Evolutionary conservation across 1,140 invertebrate genomes (phyloP), one percentile per base, ranked within the genome.

Genomic region (Drosophila parabipectinata): DNA sequence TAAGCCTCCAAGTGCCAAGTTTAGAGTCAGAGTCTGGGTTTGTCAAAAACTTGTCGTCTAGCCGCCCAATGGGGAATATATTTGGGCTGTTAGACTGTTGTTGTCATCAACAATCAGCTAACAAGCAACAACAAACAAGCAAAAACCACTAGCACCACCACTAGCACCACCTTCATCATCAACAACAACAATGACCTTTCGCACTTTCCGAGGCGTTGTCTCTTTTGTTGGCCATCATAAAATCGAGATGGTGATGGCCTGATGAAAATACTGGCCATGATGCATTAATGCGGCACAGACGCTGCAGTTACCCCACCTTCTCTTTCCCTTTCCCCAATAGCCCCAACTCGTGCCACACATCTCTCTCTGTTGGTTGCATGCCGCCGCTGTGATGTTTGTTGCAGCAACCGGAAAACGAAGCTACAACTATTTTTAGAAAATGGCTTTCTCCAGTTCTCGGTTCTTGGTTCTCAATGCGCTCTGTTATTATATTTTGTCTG

Each of bases 401-500:
- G 66, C 51, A 47, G 60, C 39, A 54, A 54, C 72, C 71, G 71
- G 71, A 75, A 66, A 66, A 75, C 61, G 48, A 37, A 39, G 66
- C 68, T 18, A 26, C 32, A 74, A 53, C 50, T 75, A 75, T 75
- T 75, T 75, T 75, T 32, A 72, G 72, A 75, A 30, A 75, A 28
- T 44, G 51, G 26, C 51, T 72, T 72, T 73, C 50, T 64, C 58
- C 54, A 48, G 21, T 21, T 21, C 3, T 21, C 21, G 21, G 21
- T 21, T 21, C 34, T 15, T 14, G n/a, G 12, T 45, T 45, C 44
- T 34, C 62, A 12, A 18, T 37, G 32, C 30, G 39, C 37, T 56
- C 28, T 72, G 68, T 82, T 78, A 82, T 74, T 82, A 78, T 81
- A 81, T 82, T 83, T 69, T 62, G 76, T 83, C 76, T 76, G 81